Evolutionary conservation across 2,113 vertebrate genomes (phyloP), one percentile per base, ranked within the genome.

Genomic region (Colaptes auratus): DNA sequence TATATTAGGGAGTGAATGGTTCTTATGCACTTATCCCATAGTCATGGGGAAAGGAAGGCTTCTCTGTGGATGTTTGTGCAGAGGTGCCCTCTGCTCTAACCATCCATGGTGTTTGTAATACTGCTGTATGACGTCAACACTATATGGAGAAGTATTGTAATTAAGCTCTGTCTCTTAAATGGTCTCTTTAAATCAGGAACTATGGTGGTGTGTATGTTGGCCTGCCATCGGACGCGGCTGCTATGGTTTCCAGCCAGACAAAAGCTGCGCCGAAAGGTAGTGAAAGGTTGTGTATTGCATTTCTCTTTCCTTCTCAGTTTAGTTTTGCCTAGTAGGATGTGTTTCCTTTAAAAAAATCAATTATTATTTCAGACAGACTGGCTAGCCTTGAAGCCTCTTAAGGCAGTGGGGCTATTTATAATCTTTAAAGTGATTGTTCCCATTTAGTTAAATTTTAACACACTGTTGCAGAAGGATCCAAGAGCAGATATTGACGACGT

Each of bases 161-260:
- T 10, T 52, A 31, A 67, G 6, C 66, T 64, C 27, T 90, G 74
- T 75, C 44, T 86, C 52, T 65, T 6, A 39, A 16, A 50, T 36
- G 84, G 28, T 77, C 88, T 90, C 56, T 78, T 83, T 66, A 30
- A 48, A 35, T 75, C 95, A 99, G 99, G 98, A 99, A 99, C 96
- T 99, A 99, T 18, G 99, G 99, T 0, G 99, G 99, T 0, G 99
- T 99, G 2, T 99, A 99, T 12, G 99, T 99, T 55, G 99, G 99
- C 35, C 96, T 99, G 46, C 99, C 99, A 0, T 92, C 98, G 3
- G 99, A 99, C 6, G 93, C 98, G 16, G 97, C 97, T 73, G 91
- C 92, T 44, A 97, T 99, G 86, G 98, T 98, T 75, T 95, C 98
- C 65, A 98, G 92, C 86, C 99, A 99, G 95, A 98, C 98, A 3